Percentiles rank a stretch among this genome's conserved stretches.
phyloP scores from a whole-genome alignment of 2,888 invertebrate species.

The Sarcophaga rosellei region DNA sequence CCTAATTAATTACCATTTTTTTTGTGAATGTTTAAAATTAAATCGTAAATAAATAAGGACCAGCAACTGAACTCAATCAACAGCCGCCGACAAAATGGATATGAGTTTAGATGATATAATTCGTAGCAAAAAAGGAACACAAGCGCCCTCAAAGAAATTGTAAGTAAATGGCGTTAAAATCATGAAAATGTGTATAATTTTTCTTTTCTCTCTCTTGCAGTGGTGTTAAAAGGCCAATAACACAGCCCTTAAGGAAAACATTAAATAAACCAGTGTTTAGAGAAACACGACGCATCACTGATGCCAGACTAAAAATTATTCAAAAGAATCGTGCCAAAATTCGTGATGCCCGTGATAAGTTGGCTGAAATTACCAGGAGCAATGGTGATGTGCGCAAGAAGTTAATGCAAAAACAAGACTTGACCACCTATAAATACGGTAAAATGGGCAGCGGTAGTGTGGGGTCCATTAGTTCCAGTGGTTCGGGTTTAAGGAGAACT shows the following conservation, averaged over 20 bases:
- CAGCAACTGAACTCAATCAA: neutral
- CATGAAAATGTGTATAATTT: neutral
- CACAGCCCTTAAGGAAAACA: conserved; percentile 67
- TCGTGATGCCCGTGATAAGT: conserved; percentile 90
- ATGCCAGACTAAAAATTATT: conserved; percentile 90
- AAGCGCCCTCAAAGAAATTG: conserved; percentile 66
- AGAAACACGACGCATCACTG: conserved; percentile 76
- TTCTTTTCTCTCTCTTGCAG: conserved; percentile 30
- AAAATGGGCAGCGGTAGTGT: conserved; percentile 41
- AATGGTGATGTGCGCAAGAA: conserved; percentile 88
- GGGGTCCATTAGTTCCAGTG: conserved; percentile 1
- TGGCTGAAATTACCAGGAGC: conserved; percentile 88
- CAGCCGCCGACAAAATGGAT: conserved; percentile 71
- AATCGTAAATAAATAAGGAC: neutral
- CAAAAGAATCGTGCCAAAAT: conserved; percentile 89
- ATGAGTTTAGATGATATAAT: conserved; percentile 78
- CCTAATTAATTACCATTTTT: neutral
- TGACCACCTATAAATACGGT: conserved; percentile 47
- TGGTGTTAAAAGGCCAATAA: conserved; percentile 44
- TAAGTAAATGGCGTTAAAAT: conserved; percentile 66
- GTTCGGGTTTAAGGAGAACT: conserved; percentile 64
- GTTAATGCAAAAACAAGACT: conserved; percentile 83
- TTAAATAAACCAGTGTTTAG: conserved; percentile 70
- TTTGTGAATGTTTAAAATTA: conserved; percentile 12
- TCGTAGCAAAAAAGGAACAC: conserved; percentile 72